These are phyloP conservation scores for Lampris megalopsis DNA, from an alignment of 2,113 vertebrate genomes.

Conservation along the genomic window DNA sequence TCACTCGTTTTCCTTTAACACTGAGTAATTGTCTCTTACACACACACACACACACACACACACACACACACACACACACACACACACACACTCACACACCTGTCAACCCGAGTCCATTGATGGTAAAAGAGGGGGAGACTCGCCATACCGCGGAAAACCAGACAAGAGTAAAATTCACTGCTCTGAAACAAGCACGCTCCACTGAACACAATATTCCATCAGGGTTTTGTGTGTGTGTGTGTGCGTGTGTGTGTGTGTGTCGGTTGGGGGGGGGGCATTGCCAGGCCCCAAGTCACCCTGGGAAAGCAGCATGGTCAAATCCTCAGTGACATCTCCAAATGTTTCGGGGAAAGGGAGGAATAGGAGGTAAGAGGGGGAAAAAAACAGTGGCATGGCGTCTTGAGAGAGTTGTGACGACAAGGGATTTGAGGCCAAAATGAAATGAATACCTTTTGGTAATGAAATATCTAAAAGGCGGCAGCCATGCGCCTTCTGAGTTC, in stretches of 20 bases:
- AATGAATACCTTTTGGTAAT: conserved; percentile 79
- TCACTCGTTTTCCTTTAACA: conserved; percentile 48
- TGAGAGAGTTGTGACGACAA: conserved; percentile 66
- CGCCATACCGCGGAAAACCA: conserved; percentile 65
- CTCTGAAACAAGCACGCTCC: conserved; percentile 71
- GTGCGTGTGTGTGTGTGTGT: no score
- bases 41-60: background rate
- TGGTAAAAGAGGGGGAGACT: conserved; percentile 53
- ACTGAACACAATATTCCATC: conserved; percentile 74
- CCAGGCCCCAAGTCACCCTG: conserved; percentile 64
- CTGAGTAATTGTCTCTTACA: conserved; percentile 51
- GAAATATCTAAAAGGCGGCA: conserved; percentile 81
- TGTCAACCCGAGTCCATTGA: conserved; percentile 70
- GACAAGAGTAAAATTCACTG: conserved; percentile 72
- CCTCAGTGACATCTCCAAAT: conserved; percentile 58
- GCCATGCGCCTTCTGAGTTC: conserved; percentile 47
- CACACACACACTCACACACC: conserved; percentile 54
- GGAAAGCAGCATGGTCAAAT: conserved; percentile 65
- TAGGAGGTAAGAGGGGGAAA: background rate
- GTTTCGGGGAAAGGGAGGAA: conserved; percentile 42
- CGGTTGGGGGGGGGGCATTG: conserved; percentile 28
- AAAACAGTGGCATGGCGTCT: conserved; percentile 29
- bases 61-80: background rate
- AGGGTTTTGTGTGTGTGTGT: no score
- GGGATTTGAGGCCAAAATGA: conserved; percentile 75